Conservation (phyloP, 1,140 invertebrate species). For the Cydia pomonella region DNA sequence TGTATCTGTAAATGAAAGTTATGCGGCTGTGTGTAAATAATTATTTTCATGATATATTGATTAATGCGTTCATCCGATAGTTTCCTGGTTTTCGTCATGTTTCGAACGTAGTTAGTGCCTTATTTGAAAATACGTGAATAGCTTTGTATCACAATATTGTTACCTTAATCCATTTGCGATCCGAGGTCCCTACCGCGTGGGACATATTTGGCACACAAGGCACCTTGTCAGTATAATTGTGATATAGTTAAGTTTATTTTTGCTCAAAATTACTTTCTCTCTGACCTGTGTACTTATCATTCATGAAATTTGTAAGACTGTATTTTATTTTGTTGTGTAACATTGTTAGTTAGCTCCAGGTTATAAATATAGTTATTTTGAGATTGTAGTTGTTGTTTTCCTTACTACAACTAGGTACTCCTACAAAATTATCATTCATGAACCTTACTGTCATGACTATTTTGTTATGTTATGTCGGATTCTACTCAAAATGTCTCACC, state of each 20-base stretch:
- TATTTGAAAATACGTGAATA: slow-evolving; percentile 42
- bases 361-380: slow-evolving; percentile 80
- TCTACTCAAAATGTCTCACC: too few species aligned
- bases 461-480: too few species aligned
- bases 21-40: slow-evolving; percentile 29
- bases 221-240: slow-evolving; percentile 62
- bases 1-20: slow-evolving; percentile 29
- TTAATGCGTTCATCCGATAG: slow-evolving; percentile 24
- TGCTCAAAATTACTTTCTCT: slow-evolving; percentile 71
- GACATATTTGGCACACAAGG: slow-evolving; percentile 37
- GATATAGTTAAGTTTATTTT: slow-evolving; percentile 70
- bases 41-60: slow-evolving; percentile 26
- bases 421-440: too few species aligned
- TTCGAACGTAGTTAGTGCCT: slow-evolving; percentile 47
- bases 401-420: too few species aligned
- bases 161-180: not conserved
- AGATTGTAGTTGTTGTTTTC: slow-evolving; percentile 59
- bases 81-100: slow-evolving; percentile 31
- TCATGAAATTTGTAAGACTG: slow-evolving; percentile 79
- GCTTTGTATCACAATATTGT: slow-evolving; percentile 33
- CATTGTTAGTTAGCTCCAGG: slow-evolving; percentile 72
- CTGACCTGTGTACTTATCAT: slow-evolving; percentile 77
- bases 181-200: not conserved
- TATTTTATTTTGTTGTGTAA: slow-evolving; percentile 79
- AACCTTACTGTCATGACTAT: too few species aligned